Percentiles rank a stretch among this genome's conserved stretches.
phyloP scores from a whole-genome alignment of 92 coral and sea anemone genomes.

The Palythoa heliodiscus region DNA sequence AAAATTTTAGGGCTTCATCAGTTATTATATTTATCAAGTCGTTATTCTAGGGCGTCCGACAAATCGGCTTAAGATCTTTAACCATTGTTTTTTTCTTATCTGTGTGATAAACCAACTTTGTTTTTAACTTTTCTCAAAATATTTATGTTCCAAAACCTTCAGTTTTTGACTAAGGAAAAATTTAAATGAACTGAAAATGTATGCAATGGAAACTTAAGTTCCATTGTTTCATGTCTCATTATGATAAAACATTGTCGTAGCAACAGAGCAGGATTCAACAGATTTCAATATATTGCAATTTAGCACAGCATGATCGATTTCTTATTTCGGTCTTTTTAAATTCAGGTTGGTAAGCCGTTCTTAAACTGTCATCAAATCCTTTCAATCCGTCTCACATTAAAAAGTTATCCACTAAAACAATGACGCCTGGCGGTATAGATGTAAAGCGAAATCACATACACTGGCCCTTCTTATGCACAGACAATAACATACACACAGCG shows the following conservation, averaged over 20 bases:
- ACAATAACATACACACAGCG: not conserved
- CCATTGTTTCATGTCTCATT: not conserved
- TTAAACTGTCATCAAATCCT: slow-evolving; percentile 18
- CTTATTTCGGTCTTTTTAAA: not conserved
- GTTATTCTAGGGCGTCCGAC: not conserved
- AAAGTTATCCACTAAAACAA: not conserved
- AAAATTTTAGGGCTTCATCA: not conserved
- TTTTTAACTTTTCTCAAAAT: not conserved
- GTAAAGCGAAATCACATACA: not conserved
- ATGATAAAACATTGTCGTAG: not conserved
- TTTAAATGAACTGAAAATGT: not conserved
- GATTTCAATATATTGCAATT: too few relatives aligned
- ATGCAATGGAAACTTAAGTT: not conserved
- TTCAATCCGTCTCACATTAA: not conserved
- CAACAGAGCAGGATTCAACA: not conserved
- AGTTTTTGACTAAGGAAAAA: not conserved
- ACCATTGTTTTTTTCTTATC: not conserved
- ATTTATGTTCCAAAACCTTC: not conserved
- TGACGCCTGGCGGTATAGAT: not conserved
- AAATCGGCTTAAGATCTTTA: not conserved
- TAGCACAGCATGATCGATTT: slow-evolving; percentile 7
- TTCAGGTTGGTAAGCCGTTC: not conserved
- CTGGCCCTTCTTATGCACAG: not conserved
- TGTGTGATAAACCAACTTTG: not conserved
- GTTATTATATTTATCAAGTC: not conserved